These are phyloP conservation scores for Drosophila atripex DNA, from an alignment of 2,888 invertebrate species.

Conservation along the genomic window DNA sequence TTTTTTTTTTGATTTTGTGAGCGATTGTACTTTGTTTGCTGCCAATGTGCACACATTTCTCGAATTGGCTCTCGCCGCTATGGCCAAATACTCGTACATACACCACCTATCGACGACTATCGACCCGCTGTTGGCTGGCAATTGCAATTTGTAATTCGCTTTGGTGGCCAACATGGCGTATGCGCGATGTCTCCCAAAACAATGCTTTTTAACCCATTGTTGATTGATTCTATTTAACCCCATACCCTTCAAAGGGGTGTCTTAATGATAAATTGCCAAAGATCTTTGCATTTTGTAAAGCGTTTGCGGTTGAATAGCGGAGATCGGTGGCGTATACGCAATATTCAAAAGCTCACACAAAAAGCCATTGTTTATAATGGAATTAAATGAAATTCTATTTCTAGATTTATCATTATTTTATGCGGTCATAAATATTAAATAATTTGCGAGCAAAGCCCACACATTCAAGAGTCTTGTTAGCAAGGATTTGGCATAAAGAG, in stretches of 20 bases:
- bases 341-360: conserved; percentile 1
- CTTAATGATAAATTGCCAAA: not conserved
- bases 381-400: conserved; percentile 13
- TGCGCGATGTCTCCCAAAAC: conserved; percentile 27
- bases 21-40: conserved; percentile 15
- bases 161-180: conserved; percentile 31
- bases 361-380: not conserved
- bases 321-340: conserved; percentile 17
- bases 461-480: conserved; percentile 27
- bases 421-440: conserved; percentile 31
- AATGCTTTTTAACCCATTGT: conserved; percentile 22
- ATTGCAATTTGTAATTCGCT: conserved; percentile 27
- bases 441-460: conserved; percentile 23
- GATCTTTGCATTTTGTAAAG: not conserved
- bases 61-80: conserved; percentile 29
- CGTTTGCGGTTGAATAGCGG: no score
- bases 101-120: conserved; percentile 30
- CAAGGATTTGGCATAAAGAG: conserved; percentile 45
- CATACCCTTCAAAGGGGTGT: not conserved
- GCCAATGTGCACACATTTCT: conserved; percentile 15
- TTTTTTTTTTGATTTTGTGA: conserved; percentile 10
- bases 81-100: conserved; percentile 27
- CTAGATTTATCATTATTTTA: conserved; percentile 29
- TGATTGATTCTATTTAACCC: conserved; percentile 17
- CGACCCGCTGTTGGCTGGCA: conserved; percentile 34